phyloP scores from a whole-genome alignment of 2,888 invertebrate species.

The Brachyptera putata region DNA sequence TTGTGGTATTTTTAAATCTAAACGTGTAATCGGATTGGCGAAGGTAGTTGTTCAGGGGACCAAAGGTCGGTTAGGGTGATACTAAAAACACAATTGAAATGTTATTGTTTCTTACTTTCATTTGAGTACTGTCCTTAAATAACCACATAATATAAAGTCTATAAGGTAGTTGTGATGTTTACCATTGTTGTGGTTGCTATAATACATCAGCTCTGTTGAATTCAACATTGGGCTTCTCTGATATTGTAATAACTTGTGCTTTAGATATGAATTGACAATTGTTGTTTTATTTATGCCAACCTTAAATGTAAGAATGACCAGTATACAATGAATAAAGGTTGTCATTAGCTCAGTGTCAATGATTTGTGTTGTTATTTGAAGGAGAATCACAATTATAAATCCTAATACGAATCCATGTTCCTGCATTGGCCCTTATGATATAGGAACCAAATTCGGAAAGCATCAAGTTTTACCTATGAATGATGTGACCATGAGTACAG shows the following conservation, averaged over 20 bases:
- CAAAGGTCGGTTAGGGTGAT: constrained; percentile 39
- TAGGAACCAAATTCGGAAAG: no score
- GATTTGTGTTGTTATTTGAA: constrained; percentile 13
- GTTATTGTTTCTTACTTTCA: constrained; percentile 1
- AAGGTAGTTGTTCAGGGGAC: constrained; percentile 45
- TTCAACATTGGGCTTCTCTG: no score
- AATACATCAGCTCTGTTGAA: no score
- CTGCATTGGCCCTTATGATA: neutral
- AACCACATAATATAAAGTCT: neutral
- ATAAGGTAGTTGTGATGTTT: neutral
- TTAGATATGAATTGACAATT: no score
- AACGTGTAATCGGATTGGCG: constrained; percentile 4
- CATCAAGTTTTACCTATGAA: no score
- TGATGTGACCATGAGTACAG: no score
- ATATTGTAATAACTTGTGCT: constrained; percentile 13
- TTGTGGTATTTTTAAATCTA: no score
- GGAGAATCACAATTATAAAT: no score
- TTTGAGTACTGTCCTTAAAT: no score
- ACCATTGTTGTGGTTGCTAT: no score
- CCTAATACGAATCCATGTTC: neutral
- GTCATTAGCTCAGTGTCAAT: constrained; percentile 50
- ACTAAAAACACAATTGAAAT: constrained; percentile 11
- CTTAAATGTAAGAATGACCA: constrained; percentile 49
- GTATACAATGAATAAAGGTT: constrained; percentile 56
- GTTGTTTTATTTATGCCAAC: constrained; percentile 34